Conservation (phyloP, 1,140 invertebrate species). For the Cotesia chilonis region DNA sequence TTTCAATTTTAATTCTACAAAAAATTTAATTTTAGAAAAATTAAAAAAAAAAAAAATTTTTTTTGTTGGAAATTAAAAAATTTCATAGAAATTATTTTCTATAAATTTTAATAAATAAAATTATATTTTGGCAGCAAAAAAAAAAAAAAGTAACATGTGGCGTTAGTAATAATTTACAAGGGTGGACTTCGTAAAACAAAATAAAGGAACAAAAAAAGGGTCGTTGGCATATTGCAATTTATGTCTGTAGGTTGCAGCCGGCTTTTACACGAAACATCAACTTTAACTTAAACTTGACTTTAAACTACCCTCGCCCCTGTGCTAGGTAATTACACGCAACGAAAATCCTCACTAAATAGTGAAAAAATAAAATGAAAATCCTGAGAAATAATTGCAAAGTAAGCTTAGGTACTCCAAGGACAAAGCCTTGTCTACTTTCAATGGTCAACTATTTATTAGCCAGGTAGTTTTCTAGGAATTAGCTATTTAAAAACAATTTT, state of each 20-base stretch:
- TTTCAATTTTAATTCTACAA: not conserved
- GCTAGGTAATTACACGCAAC: too few relatives aligned
- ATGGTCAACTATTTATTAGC: too few relatives aligned
- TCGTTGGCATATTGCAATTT: slow-evolving; percentile 44
- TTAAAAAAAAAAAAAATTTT: not conserved
- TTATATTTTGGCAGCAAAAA: too few relatives aligned
- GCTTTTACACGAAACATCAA: slow-evolving; percentile 38
- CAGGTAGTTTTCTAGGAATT: too few relatives aligned
- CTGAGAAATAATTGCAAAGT: too few relatives aligned
- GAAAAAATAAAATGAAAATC: too few relatives aligned
- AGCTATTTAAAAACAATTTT: not conserved
- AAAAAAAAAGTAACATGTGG: slow-evolving; percentile 36
- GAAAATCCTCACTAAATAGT: not conserved
- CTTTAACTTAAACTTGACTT: slow-evolving; percentile 13
- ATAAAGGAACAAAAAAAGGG: slow-evolving; percentile 39
- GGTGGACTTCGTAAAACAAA: slow-evolving; percentile 20
- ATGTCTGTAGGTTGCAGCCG: slow-evolving; percentile 40
- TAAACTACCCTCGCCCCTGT: not conserved
- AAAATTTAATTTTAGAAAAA: not conserved
- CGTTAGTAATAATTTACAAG: slow-evolving; percentile 42
- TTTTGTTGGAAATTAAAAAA: too few relatives aligned
- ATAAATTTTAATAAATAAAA: too few relatives aligned
- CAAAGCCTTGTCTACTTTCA: not conserved
- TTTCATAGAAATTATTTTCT: too few relatives aligned
- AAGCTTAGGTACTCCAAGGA: not conserved